Conservation (phyloP, 2,888 invertebrate species). For the Phytoseiulus persimilis region DNA sequence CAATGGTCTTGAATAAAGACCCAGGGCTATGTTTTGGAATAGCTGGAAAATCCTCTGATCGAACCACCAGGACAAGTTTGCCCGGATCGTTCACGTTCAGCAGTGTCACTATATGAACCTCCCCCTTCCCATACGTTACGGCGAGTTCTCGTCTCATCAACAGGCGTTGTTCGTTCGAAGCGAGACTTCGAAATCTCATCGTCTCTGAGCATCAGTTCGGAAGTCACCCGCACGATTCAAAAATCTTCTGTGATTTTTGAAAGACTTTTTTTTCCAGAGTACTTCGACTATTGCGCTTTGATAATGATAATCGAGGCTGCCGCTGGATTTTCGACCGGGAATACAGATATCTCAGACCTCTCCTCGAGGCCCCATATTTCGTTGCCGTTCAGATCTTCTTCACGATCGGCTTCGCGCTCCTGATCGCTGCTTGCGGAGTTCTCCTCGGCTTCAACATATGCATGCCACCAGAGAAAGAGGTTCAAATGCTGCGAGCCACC, state of each 20-base stretch:
- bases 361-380: constrained; percentile 81
- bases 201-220: neutral
- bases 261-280: neutral
- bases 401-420: constrained; percentile 72
- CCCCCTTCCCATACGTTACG: no score
- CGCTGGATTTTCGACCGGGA: constrained; percentile 98
- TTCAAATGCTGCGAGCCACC: constrained; percentile 48
- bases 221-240: neutral
- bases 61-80: no score
- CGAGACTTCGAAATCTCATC: no score
- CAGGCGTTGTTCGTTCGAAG: no score
- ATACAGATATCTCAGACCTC: constrained; percentile 84
- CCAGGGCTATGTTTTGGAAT: no score
- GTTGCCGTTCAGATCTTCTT: constrained; percentile 87
- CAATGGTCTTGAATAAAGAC: no score
- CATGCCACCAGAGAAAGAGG: constrained; percentile 74
- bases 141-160: no score
- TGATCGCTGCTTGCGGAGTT: constrained; percentile 64
- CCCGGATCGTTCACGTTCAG: no score
- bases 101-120: no score
- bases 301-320: constrained; percentile 72
- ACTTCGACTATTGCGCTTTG: constrained; percentile 48
- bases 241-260: no score
- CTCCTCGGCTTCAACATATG: constrained; percentile 60
- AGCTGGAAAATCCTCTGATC: no score